phyloP scores from a whole-genome alignment of 2,888 invertebrate genomes.

The Romanomermis culicivorax region DNA sequence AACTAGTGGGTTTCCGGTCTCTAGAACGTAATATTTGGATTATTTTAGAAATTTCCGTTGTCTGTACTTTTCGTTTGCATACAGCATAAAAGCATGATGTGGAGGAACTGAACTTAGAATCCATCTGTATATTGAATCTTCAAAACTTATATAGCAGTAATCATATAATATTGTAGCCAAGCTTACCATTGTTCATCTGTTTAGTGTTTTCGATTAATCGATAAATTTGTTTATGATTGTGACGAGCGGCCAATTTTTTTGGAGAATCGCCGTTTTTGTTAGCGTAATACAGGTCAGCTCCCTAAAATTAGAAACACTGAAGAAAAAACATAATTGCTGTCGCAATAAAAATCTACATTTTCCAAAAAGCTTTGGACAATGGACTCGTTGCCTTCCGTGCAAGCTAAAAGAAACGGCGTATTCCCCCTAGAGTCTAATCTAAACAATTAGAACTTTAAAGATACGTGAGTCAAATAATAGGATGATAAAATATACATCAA shows the following conservation, averaged over 20 bases:
- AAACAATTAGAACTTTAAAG: not conserved
- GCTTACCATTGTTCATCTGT: not conserved
- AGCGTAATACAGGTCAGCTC: constrained; percentile 21
- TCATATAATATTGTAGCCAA: no score
- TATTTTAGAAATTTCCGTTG: no score
- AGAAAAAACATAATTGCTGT: constrained; percentile 9
- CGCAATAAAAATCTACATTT: constrained; percentile 11
- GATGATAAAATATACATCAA: constrained; percentile 22
- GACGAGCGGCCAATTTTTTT: not conserved
- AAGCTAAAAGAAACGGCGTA: constrained; percentile 6
- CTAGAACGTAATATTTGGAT: no score
- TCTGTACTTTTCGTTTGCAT: no score
- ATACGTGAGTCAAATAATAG: not conserved
- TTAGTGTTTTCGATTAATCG: not conserved
- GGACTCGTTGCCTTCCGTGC: constrained; percentile 17
- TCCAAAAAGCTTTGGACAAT: constrained; percentile 15
- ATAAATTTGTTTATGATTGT: not conserved
- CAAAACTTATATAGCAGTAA: no score
- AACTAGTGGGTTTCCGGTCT: no score
- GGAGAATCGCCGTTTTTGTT: constrained; percentile 10
- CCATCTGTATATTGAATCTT: no score
- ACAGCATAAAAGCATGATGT: no score
- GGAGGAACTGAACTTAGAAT: no score
- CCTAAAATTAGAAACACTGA: no score
- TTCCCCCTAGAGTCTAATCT: not conserved